These are phyloP conservation scores for Eulacestoma nigropectus DNA, from an alignment of 2,113 vertebrate species.

Conservation along the genomic window DNA sequence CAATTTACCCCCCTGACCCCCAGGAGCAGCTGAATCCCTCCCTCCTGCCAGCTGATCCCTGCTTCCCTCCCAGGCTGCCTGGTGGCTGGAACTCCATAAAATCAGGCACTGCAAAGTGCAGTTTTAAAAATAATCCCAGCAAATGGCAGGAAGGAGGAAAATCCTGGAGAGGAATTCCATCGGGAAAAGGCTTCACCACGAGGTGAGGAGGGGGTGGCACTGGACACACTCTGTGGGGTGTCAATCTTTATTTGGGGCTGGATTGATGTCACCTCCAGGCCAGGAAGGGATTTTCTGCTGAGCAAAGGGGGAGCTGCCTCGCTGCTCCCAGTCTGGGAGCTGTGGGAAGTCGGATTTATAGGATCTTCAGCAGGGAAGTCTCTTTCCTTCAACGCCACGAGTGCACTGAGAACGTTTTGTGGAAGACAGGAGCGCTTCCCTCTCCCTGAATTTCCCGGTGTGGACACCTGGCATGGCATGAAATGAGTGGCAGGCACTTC, in stretches of 20 bases:
- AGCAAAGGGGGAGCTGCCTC: not conserved
- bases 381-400: rapidly evolving
- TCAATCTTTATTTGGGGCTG: not conserved
- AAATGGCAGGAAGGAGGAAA: not conserved
- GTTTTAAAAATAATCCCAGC: not conserved
- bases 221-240: not conserved
- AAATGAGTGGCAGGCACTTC: rapidly evolving
- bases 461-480: rapidly evolving
- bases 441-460: not conserved
- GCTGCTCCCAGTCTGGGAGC: not conserved
- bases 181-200: not conserved
- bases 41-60: not conserved
- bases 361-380: not conserved
- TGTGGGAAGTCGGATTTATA: not conserved
- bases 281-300: not conserved
- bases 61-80: not conserved
- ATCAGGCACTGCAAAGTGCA: not conserved
- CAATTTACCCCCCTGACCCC: not conserved
- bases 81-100: not conserved
- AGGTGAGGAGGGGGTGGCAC: not conserved
- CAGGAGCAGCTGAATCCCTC: not conserved
- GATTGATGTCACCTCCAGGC: not conserved
- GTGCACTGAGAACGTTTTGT: not conserved
- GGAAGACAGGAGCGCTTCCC: not conserved
- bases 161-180: not conserved